Evolutionary conservation across 2,113 vertebrate species (phyloP), one percentile per base, ranked within the genome.

Genomic region (Perca flavescens): DNA sequence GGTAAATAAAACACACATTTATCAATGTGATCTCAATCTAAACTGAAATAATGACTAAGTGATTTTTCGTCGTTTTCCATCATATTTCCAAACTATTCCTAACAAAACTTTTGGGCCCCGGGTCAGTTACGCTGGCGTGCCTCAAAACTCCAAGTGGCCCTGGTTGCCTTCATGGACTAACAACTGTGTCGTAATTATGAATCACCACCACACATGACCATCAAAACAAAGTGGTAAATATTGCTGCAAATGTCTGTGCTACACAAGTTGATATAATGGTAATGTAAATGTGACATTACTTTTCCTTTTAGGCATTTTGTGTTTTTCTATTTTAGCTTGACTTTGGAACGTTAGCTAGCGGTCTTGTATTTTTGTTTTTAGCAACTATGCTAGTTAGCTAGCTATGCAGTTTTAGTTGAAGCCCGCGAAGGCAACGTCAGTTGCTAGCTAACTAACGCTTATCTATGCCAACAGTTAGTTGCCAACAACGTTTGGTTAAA

Each of bases 111-210:
- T 40, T 10, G 40, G 17, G 11, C 5, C 5, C n/a, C 62, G 12
- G 62, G 4, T 54, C 49, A n/a, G 50, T 4, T 4, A 3, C 13
- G 10, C 16, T 10, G 40, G 40, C 10, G 40, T 43, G 40, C 40
- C 40, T 11, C 40, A 43, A 43, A 43, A 28, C 12, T 47, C 6
- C 5, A 72, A 31, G 4, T 60, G 21, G 25, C 6, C 50, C 1
- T 0, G 14, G 83, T 13, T 86, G 80, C 82, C 62, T 92, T 92
- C 88, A 87, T 0, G 67, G 52, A 66, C 76, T 10, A 1, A 17
- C 6, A 5, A 60, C 15, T 3, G 71, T 64, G 88, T 91, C 74
- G 91, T 80, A 86, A 87, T 52, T 71, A 40, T 2, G 2, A 58
- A 0, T 0, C 0, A 40, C 19, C 0, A 0, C 6, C 0, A 0